Percentiles rank a stretch among this genome's conserved stretches.
Conservation (phyloP, 2,888 invertebrate species). For the Mystacides longicornis region DNA sequence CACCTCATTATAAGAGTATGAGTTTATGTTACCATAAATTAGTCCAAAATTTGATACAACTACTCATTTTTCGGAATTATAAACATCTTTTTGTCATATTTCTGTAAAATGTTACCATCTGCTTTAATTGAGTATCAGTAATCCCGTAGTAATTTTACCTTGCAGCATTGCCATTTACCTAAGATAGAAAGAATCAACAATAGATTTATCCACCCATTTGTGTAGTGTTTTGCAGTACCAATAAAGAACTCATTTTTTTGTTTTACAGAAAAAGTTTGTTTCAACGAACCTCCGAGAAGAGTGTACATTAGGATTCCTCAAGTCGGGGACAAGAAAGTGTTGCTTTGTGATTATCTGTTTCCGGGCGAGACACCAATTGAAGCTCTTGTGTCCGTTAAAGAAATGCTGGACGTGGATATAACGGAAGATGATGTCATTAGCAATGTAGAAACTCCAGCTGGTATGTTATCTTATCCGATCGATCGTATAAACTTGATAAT, state of each 20-base stretch:
- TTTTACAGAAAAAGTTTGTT: conserved; percentile 61
- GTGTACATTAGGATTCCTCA: conserved; percentile 68
- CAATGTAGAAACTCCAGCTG: conserved; percentile 72
- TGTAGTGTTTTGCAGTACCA: background rate
- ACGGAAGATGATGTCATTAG: conserved; percentile 61
- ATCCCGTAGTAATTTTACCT: too few relatives aligned
- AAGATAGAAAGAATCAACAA: too few relatives aligned
- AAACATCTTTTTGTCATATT: too few relatives aligned
- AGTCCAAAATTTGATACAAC: too few relatives aligned
- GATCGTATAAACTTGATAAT: background rate
- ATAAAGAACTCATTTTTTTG: conserved; percentile 14
- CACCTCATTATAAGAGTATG: too few relatives aligned
- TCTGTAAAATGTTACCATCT: too few relatives aligned
- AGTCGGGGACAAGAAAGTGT: conserved; percentile 42
- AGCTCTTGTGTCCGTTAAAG: conserved; percentile 70
- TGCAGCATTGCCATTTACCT: too few relatives aligned
- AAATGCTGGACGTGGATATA: conserved; percentile 71
- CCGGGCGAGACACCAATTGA: conserved; percentile 84
- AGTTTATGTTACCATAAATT: too few relatives aligned
- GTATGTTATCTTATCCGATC: conserved; percentile 35
- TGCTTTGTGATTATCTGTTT: conserved; percentile 84
- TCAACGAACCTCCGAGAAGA: conserved; percentile 84
- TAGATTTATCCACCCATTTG: too few relatives aligned
- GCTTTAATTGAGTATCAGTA: too few relatives aligned
- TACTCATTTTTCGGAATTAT: too few relatives aligned